Percentiles rank a stretch among this genome's conserved stretches.
phyloP scores from a whole-genome alignment of 1,140 invertebrate genomes.

The Neoseiulus cucumeris region DNA sequence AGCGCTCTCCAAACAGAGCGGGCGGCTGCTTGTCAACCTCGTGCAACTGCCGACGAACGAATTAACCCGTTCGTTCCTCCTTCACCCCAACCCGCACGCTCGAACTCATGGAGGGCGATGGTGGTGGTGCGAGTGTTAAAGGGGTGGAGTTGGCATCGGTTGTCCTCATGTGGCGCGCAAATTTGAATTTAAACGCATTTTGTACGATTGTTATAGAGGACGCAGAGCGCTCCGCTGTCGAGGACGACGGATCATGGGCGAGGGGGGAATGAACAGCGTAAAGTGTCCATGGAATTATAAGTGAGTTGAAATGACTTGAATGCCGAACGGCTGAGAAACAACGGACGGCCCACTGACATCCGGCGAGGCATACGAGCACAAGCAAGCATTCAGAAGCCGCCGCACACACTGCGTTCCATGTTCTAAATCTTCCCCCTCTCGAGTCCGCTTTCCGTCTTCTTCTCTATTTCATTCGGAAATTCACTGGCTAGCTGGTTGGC shows the following conservation, averaged over 20 bases:
- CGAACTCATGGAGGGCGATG: too few relatives aligned
- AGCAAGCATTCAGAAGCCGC: neutral
- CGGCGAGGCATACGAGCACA: neutral
- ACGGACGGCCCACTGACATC: neutral
- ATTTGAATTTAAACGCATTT: slow-evolving; percentile 10
- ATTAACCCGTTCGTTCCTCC: too few relatives aligned
- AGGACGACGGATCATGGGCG: too few relatives aligned
- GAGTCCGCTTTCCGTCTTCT: neutral
- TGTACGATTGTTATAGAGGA: neutral
- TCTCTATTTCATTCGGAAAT: neutral
- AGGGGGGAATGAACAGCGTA: too few relatives aligned
- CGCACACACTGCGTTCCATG: neutral
- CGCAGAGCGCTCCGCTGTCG: too few relatives aligned
- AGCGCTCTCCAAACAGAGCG: too few relatives aligned
- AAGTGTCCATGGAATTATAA: too few relatives aligned
- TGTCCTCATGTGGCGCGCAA: neutral
- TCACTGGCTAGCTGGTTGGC: neutral
- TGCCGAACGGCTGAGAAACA: neutral
- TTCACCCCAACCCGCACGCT: too few relatives aligned
- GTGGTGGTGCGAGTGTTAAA: neutral
- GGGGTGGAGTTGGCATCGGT: neutral
- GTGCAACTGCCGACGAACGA: too few relatives aligned
- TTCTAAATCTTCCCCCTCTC: neutral
- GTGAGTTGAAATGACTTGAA: too few relatives aligned
- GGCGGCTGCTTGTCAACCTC: too few relatives aligned